Evolutionary conservation across 2,113 vertebrate species (phyloP).

Genomic region (Crotophaga sulcirostris): DNA sequence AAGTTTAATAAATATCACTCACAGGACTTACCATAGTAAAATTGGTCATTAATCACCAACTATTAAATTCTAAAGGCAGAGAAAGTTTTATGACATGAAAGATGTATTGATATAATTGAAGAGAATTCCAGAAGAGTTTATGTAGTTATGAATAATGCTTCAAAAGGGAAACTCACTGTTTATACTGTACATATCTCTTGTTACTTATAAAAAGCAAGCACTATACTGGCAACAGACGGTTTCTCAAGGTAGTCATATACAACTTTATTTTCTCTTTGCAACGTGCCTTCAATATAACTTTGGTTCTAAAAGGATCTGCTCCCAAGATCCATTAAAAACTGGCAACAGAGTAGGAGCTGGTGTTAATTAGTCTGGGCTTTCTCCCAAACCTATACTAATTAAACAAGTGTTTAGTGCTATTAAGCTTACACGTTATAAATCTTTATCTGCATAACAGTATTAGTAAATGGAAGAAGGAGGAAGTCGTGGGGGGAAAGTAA

Average conservation of each 20-base stretch:
- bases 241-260: background rate
- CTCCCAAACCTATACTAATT: slow-evolving; percentile 48
- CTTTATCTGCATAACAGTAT: background rate
- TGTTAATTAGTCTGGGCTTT: slow-evolving; percentile 55
- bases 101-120: background rate
- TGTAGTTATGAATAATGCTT: background rate
- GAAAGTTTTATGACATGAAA: background rate
- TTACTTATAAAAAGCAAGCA: background rate
- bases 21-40: background rate
- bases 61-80: background rate
- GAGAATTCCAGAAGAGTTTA: background rate
- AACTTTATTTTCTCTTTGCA: slow-evolving; percentile 26
- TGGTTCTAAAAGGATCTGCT: slow-evolving; percentile 5
- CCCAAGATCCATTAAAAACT: slow-evolving; percentile 10
- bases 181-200: background rate
- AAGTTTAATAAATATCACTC: background rate
- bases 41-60: background rate
- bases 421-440: slow-evolving; percentile 6
- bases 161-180: background rate
- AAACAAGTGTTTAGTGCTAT: slow-evolving; percentile 34
- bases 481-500: background rate
- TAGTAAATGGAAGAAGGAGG: background rate
- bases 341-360: background rate
- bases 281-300: background rate
- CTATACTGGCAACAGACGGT: background rate